Base-by-base conservation (phyloP, 2,797 vertebrate species). In the Acrossocheilus wenchowensis region DNA sequence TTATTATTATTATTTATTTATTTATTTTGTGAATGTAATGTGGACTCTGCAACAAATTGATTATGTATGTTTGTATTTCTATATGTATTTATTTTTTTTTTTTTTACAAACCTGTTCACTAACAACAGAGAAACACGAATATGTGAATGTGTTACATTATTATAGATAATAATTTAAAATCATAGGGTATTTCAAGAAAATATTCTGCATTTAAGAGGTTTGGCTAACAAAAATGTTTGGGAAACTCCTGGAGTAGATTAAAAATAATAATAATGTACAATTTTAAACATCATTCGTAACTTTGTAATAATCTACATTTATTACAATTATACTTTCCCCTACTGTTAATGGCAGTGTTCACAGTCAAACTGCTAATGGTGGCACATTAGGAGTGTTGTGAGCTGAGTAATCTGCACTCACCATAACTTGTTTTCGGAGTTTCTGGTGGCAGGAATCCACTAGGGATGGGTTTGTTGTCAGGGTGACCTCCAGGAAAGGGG, bases 381-480 rank as follows among this genome's bases (percentile, higher is more conserved):
- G 15, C 15, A 43, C 14, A 43, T 60, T 78, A n/a, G n/a, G 17
- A 66, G 43, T 66, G 15, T 34, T 3, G 78, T 48, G 43, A 21
- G 17, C 30, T 36, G 19, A 36, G 72, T 48, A 9, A 43, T 30
- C 39, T 10, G 4, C 1, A 89, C 94, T 96, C 90, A 97, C 96
- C 96, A 19, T 95, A 96, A 36, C 94, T 93, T 82, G 93, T 94
- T 92, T 94, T 96, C 88, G 93, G 95, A 19, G 60, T 86, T 71
- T 91, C 93, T 86, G 95, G 86, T 84, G 94, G 94, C n/a, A 94
- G 78, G 4, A 93, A 93, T 87, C 92, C 93, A 9, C 93, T 92
- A 75, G 94, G 96, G 79, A 96, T 93, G 26, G 93, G 83, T 84
- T 91, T 91, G n/a, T 87, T 89, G 77, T 96, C 95, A 19, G 94